Percentiles rank a stretch among this genome's conserved stretches.
Evolutionary conservation across 2,113 vertebrate genomes (phyloP).

Genomic region (Elephas maximus): DNA sequence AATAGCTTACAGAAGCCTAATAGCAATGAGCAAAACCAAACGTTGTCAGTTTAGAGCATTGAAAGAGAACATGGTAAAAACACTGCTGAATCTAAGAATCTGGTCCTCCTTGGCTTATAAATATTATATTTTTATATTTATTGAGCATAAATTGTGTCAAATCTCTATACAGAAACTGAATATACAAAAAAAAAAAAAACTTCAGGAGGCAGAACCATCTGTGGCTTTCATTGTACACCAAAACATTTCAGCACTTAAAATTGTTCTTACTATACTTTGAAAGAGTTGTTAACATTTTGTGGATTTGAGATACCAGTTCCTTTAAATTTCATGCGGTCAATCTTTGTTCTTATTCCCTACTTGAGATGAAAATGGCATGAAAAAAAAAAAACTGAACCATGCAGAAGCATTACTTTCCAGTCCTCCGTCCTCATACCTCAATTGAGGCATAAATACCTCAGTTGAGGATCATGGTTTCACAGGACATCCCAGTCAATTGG

Average conservation of each 20-base stretch:
- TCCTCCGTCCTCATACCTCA: background rate
- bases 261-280: background rate
- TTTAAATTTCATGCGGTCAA: background rate
- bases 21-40: background rate
- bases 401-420: no score
- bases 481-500: background rate
- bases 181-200: background rate
- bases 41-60: background rate
- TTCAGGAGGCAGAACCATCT: background rate
- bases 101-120: background rate
- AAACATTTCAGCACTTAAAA: slow-evolving; percentile 32
- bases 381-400: no score
- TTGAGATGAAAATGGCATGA: background rate
- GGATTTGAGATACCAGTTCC: background rate
- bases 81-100: background rate
- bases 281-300: background rate
- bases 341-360: background rate
- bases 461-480: background rate
- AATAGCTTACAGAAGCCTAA: background rate
- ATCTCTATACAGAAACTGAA: background rate
- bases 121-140: background rate
- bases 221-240: background rate
- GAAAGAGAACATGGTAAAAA: background rate
- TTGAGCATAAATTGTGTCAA: background rate
- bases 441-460: background rate